Conservation (phyloP, 2,113 vertebrate species). For the Cynopterus brachyotis region DNA sequence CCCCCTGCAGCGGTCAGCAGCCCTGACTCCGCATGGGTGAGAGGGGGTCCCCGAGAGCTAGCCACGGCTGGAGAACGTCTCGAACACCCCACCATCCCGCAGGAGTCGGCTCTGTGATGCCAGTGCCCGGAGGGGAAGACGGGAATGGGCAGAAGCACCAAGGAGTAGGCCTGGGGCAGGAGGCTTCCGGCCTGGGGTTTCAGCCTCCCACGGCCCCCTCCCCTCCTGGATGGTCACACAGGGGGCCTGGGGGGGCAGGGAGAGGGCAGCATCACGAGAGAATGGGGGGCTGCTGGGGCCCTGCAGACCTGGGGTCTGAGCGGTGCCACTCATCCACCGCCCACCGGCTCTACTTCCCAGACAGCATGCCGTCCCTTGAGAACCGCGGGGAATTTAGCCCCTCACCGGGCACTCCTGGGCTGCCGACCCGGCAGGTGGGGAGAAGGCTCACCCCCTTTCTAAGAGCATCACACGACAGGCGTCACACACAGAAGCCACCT, state of each 20-base stretch:
- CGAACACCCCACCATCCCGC: neutral
- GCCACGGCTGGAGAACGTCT: neutral
- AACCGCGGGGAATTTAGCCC: neutral
- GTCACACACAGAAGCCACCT: neutral
- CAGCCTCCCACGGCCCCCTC: neutral
- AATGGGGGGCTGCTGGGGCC: too few relatives aligned
- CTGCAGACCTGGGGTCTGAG: rapidly evolving
- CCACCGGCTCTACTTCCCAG: too few relatives aligned
- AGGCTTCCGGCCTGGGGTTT: neutral
- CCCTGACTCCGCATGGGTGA: neutral
- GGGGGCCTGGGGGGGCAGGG: neutral
- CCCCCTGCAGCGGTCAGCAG: neutral
- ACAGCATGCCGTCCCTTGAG: neutral
- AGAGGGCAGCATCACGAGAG: too few relatives aligned
- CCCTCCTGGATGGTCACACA: neutral
- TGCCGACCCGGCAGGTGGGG: neutral
- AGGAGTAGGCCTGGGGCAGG: neutral
- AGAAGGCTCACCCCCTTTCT: neutral
- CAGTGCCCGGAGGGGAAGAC: neutral
- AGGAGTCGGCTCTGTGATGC: neutral
- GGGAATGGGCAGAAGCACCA: neutral
- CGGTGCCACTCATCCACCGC: too few relatives aligned
- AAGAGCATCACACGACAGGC: neutral
- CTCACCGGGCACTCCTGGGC: neutral
- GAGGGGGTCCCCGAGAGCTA: too few relatives aligned